Conservation (phyloP, 2,797 vertebrate genomes). For the Nasua narica region DNA sequence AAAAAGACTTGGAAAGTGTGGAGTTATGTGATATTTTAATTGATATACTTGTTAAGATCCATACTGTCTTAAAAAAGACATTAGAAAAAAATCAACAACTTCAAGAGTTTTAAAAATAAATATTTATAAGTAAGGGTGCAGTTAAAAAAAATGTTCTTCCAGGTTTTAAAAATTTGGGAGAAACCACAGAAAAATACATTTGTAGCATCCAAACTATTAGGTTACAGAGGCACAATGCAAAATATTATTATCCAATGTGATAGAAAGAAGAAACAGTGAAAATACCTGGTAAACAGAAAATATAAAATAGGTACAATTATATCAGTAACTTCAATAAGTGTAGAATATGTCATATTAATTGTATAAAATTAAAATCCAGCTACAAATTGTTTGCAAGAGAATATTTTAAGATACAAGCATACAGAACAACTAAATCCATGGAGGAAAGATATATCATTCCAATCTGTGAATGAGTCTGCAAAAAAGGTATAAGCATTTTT, state of each 20-base stretch:
- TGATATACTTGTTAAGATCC: neutral
- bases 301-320: neutral
- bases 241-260: neutral
- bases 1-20: neutral
- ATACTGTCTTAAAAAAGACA: neutral
- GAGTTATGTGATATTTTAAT: neutral
- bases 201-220: neutral
- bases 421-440: neutral
- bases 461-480: neutral
- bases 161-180: neutral
- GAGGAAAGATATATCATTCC: neutral
- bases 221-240: neutral
- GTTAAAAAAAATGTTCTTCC: neutral
- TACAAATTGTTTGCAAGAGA: neutral
- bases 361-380: neutral
- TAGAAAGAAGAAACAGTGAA: neutral
- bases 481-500: neutral
- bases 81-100: neutral
- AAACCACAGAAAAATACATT: neutral
- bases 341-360: neutral
- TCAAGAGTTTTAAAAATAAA: neutral
- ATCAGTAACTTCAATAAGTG: neutral
- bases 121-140: neutral
- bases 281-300: neutral
- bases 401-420: neutral